Conservation (phyloP, 2,888 invertebrate genomes). For the Pachymerium ferrugineum region DNA sequence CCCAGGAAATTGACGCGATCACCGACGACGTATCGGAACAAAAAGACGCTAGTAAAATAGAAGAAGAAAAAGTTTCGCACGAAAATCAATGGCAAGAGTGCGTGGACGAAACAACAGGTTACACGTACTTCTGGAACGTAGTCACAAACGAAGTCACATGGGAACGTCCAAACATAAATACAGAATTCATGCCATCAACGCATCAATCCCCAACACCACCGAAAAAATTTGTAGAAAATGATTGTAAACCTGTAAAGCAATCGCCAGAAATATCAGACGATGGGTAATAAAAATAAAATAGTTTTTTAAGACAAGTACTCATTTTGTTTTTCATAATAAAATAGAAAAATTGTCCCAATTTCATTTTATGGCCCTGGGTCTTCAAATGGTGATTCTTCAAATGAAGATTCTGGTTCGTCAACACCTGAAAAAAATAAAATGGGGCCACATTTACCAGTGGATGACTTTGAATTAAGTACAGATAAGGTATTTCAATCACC, state of each 20-base stretch:
- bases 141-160: constrained; percentile 61
- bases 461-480: neutral
- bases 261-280: neutral
- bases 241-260: neutral
- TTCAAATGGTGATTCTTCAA: constrained; percentile 14
- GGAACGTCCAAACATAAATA: constrained; percentile 56
- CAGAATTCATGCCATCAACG: constrained; percentile 16
- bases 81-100: constrained; percentile 57
- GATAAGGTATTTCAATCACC: neutral
- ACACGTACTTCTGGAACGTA: constrained; percentile 61
- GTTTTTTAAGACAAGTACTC: neutral
- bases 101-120: constrained; percentile 57
- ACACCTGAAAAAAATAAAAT: constrained; percentile 36
- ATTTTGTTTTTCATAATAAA: neutral
- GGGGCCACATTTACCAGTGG: neutral
- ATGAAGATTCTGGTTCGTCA: constrained; percentile 53
- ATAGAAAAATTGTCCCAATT: constrained; percentile 23
- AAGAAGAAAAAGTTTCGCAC: neutral
- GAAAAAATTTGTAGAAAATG: neutral
- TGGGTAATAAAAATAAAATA: neutral
- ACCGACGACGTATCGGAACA: neutral
- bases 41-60: neutral
- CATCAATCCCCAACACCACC: neutral
- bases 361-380: constrained; percentile 24
- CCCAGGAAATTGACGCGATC: constrained; percentile 31